Percentiles rank a stretch among this genome's conserved stretches.
These are phyloP conservation scores for Pseudolaguvia tuberculata DNA, from an alignment of 2,113 vertebrate genomes.

Conservation along the genomic window DNA sequence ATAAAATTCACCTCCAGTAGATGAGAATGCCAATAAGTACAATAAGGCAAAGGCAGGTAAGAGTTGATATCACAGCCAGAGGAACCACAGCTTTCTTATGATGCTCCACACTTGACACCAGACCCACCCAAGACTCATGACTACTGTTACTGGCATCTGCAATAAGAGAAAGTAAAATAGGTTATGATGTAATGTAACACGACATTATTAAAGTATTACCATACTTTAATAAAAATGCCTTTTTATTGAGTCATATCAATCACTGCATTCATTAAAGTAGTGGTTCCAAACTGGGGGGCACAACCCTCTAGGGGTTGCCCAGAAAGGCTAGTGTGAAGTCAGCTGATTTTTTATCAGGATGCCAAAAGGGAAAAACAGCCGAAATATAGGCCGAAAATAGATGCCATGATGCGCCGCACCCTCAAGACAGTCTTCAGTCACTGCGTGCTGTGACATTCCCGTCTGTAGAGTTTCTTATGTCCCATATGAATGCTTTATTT, in stretches of 20 bases:
- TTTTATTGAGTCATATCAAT: not conserved
- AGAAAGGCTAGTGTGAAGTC: too few species aligned
- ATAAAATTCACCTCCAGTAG: conserved; percentile 88
- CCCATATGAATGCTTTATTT: too few species aligned
- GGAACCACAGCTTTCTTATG: conserved; percentile 86
- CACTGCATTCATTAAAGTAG: not conserved
- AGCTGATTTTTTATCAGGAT: too few species aligned
- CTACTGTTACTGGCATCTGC: conserved; percentile 96
- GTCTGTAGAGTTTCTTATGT: too few species aligned
- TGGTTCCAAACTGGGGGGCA: too few species aligned
- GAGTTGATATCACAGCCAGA: conserved; percentile 88
- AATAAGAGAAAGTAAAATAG: conserved; percentile 59
- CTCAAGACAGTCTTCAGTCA: too few species aligned
- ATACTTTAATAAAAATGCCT: too few species aligned
- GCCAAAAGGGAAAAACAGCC: too few species aligned
- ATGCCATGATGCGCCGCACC: too few species aligned
- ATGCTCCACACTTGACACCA: conserved; percentile 75
- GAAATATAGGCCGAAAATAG: too few species aligned
- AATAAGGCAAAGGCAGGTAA: conserved; percentile 87
- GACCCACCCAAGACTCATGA: conserved; percentile 89
- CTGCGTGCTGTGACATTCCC: too few species aligned
- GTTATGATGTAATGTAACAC: not conserved
- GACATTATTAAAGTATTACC: not conserved
- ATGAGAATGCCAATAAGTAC: conserved; percentile 90
- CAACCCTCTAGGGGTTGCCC: too few species aligned